Evolutionary conservation across 2,888 invertebrate genomes (phyloP), one percentile per base, ranked within the genome.

Genomic region (Epirrhoe alternata): DNA sequence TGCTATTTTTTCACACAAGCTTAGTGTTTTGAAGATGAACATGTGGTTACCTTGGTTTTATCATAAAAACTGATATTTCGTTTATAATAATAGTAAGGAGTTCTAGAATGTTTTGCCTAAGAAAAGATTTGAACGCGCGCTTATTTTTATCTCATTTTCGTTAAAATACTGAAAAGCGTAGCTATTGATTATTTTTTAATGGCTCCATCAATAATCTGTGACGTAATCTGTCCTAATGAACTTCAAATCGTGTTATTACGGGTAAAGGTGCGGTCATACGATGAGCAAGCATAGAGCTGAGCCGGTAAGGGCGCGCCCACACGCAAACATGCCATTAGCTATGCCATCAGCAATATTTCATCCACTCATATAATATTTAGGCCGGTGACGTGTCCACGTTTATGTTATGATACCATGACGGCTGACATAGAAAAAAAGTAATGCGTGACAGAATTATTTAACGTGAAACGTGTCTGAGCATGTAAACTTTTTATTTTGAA

Each of bases 311-410:
- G 89, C 76, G 88, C 81, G 87, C 76, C 86, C 81, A 82, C 92
- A 90, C 89, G 92, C 91, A 80, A 92, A 77, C 81, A 77, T 79
- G 74, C 88, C 87, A 92, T 92, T 91, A 91, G 79, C 77, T 76
- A 74, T 69, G 53, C 66, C 77, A 78, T 78, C 76, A 80, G 82
- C 86, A 80, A 86, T 89, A 87, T 88, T 86, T 90, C 86, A 89
- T 82, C 80, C 77, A 75, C 75, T 82, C 84, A 86, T 87, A 86
- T 88, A 86, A 87, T 86, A 89, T 87, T 86, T 84, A 86, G 82
- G 14, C 47, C 47, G 47, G 82, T 85, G 86, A 85, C 87, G 83
- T 86, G 87, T 85, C 82, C 85, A 82, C 86, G 82, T 89, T 87
- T 83, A 87, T 85, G 85, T 86, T 86, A 86, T 86, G 84, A 84